Evolutionary conservation across 2,797 vertebrate genomes (phyloP).

Genomic region (Iguana delicatissima): DNA sequence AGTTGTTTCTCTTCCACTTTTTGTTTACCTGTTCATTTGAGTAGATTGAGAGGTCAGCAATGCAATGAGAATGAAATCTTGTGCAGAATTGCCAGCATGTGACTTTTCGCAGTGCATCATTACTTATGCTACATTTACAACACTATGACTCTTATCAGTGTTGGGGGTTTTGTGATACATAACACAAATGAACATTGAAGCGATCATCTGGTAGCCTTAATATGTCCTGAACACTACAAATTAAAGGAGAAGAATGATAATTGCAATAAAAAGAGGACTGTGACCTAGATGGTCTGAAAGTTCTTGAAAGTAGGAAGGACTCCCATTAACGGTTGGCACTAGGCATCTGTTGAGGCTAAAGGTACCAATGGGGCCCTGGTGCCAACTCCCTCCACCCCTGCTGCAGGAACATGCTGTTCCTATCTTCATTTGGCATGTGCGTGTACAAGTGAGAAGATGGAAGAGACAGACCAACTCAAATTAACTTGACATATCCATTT

Average conservation of each 20-base stretch:
- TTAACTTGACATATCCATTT: too few species aligned
- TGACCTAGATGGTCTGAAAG: neutral
- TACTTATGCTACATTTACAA: neutral
- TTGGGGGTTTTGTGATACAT: neutral
- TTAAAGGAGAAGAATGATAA: neutral
- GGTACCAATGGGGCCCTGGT: too few species aligned
- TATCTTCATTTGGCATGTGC: too few species aligned
- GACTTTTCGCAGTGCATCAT: neutral
- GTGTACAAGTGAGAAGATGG: too few species aligned
- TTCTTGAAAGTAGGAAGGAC: neutral
- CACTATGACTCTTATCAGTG: neutral
- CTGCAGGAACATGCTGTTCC: too few species aligned
- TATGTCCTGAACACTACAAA: neutral
- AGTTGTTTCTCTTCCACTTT: neutral
- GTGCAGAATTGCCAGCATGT: neutral
- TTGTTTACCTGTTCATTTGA: neutral
- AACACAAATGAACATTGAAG: neutral
- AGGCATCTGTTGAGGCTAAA: neutral
- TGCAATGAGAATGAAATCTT: neutral
- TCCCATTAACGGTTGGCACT: neutral
- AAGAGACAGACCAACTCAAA: too few species aligned
- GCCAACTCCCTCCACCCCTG: too few species aligned
- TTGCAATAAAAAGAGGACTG: neutral
- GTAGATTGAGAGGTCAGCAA: neutral
- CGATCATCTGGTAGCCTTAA: neutral